A percentile compares a stretch with the other conserved stretches of the same genome.
Evolutionary conservation across 1,140 invertebrate species (phyloP).

Genomic region (Hyles vespertilio): DNA sequence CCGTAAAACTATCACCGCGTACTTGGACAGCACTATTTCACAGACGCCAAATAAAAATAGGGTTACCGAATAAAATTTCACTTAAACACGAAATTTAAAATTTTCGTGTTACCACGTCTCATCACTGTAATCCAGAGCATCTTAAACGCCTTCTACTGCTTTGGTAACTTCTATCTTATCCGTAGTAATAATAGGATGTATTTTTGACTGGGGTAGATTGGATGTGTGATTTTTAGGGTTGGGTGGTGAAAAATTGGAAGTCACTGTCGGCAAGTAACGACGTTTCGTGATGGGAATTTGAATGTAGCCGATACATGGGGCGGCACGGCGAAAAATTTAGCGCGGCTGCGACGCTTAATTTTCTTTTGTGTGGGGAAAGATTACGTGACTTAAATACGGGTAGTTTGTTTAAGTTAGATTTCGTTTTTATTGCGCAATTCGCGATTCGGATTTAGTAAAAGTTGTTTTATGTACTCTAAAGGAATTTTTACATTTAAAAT

Average conservation of each 20-base stretch:
- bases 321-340: slow-evolving; percentile 32
- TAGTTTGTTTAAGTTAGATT: slow-evolving; percentile 6
- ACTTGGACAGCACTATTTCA: slow-evolving; percentile 30
- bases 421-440: too few relatives aligned
- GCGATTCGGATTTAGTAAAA: too few relatives aligned
- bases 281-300: slow-evolving; percentile 62
- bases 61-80: slow-evolving; percentile 66
- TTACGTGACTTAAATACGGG: slow-evolving; percentile 43
- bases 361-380: slow-evolving; percentile 41
- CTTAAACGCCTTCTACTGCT: too few relatives aligned
- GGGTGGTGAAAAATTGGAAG: slow-evolving; percentile 56
- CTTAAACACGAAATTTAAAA: slow-evolving; percentile 71
- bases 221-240: slow-evolving; percentile 13
- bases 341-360: slow-evolving; percentile 36
- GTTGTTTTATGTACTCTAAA: too few relatives aligned
- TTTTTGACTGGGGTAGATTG: background rate
- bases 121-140: too few relatives aligned
- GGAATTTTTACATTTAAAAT: too few relatives aligned
- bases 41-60: slow-evolving; percentile 54
- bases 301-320: slow-evolving; percentile 25
- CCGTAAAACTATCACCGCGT: background rate
- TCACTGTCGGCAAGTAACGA: slow-evolving; percentile 69
- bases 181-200: too few relatives aligned
- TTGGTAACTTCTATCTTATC: slow-evolving; percentile 8
- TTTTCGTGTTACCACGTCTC: slow-evolving; percentile 48